Evolutionary conservation across 2,797 vertebrate species (phyloP).

Genomic region (Sylvilagus floridanus): DNA sequence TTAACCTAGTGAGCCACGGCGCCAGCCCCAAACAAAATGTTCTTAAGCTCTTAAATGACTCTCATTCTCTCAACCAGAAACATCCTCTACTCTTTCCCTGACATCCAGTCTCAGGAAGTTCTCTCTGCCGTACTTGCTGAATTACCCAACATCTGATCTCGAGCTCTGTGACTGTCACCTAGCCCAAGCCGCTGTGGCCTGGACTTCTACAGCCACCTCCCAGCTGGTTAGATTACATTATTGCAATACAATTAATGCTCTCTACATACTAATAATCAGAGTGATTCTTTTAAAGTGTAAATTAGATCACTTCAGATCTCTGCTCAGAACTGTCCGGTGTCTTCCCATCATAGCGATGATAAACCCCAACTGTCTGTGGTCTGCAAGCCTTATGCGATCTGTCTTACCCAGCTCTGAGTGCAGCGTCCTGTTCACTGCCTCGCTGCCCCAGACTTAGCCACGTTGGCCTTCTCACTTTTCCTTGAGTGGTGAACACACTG

Average conservation of each 20-base stretch:
- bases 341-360: neutral
- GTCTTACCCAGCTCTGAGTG: neutral
- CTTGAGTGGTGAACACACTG: neutral
- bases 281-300: neutral
- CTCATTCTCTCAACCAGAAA: neutral
- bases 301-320: neutral
- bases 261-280: neutral
- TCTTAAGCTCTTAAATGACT: neutral
- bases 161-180: neutral
- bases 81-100: neutral
- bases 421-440: neutral
- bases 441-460: neutral
- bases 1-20: no score
- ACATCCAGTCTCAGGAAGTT: neutral
- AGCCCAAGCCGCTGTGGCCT: neutral
- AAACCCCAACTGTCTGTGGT: neutral
- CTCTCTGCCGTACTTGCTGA: constrained; percentile 18
- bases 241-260: neutral
- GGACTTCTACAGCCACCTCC: neutral
- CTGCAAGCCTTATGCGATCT: neutral
- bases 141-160: neutral
- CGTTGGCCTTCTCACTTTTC: neutral
- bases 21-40: neutral
- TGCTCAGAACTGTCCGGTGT: neutral
- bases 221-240: neutral